Evolutionary conservation across 1,140 invertebrate genomes (phyloP), one percentile per base, ranked within the genome.

Genomic region (Microvelia longipes): DNA sequence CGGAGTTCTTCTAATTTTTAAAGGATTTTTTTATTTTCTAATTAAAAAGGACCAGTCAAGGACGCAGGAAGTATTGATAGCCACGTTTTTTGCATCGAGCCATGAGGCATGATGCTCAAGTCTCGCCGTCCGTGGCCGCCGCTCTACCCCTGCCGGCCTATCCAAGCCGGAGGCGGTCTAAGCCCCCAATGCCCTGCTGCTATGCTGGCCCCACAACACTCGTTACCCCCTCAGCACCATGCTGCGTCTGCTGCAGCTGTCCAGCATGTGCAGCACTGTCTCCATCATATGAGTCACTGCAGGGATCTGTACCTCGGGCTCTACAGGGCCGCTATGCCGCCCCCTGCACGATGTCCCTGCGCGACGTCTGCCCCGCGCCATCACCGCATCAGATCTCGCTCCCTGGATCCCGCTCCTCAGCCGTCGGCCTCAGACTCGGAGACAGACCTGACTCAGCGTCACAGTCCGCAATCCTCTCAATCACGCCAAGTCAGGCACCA

Each of bases 331-430:
- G 84, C 80, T 0, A 80, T 85, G 77, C 84, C 82, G 25, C 83
- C 85, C n/a, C 85, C 85, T 2, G 70, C 72, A 0, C 70, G 68
- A 1, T 69, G 68, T 15, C 67, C 71, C 0, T 76, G 74, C 74
- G 73, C 74, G 79, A 75, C 72, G 77, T 29, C 80, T 77, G 68
- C 80, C 74, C 69, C 80, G 77, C 1, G 76, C 76, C 0, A 76
- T 75, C 1, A 63, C 69, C 87, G 86, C 75, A 80, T 81, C 1
- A 80, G 85, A 15, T 88, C 87, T 1, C 82, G 86, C 24, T 89
- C 87, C 1, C 79, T 89, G 75, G 87, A 90, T 72, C 87, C 89
- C 73, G 72, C 72, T 15, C 28, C 86, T n/a, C 80, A 83, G 24
- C 74, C 74, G 27, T 70, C 66, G 1, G 64, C 60, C 13, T 83